Evolutionary conservation across 2,113 vertebrate genomes (phyloP).

Genomic region (Tyto alba): DNA sequence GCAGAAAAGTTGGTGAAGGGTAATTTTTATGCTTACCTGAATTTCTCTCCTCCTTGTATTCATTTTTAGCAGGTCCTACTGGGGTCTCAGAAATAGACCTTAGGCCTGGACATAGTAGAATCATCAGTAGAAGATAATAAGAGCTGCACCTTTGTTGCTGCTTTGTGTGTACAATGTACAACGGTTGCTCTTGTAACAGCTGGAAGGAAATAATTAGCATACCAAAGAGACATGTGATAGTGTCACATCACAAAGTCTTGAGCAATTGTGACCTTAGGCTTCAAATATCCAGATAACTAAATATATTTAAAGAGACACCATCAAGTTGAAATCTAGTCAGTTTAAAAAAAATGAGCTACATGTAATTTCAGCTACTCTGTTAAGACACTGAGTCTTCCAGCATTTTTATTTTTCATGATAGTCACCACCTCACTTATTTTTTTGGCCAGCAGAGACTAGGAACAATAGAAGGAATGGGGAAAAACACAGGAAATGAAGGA

Average conservation of each 20-base stretch:
- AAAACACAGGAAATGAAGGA: neutral
- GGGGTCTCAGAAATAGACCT: neutral
- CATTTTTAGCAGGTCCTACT: neutral
- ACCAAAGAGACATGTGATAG: neutral
- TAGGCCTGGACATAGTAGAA: neutral
- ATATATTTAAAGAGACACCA: neutral
- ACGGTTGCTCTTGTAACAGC: slow-evolving; percentile 20
- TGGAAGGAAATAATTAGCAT: slow-evolving; percentile 43
- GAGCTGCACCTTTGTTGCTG: neutral
- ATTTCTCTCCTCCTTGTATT: neutral
- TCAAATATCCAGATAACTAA: neutral
- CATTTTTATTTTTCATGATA: neutral
- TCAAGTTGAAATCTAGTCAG: neutral
- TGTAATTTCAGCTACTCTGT: neutral
- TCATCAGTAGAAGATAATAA: neutral
- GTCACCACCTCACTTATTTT: neutral
- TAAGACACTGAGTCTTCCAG: neutral
- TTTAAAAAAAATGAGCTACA: neutral
- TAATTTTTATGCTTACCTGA: neutral
- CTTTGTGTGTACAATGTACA: neutral
- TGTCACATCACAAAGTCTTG: neutral
- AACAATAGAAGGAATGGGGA: neutral
- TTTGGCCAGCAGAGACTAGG: neutral
- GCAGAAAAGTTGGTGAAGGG: neutral
- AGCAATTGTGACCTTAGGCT: slow-evolving; percentile 1